Conservation (phyloP, 2,888 invertebrate genomes). For the Nymphalis c-album region DNA sequence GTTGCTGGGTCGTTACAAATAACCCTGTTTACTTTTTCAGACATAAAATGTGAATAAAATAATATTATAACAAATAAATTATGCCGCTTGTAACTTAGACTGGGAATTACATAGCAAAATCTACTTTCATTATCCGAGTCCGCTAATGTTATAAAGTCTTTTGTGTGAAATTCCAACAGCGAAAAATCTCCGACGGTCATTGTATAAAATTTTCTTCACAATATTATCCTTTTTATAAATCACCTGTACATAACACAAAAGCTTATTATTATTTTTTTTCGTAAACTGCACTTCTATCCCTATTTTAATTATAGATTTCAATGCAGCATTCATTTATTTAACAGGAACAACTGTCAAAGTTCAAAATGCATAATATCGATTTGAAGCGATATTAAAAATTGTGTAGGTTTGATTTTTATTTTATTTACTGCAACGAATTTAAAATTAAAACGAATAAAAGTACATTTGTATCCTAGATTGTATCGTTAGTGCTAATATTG, state of each 20-base stretch:
- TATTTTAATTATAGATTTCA: neutral
- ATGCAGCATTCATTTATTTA: no score
- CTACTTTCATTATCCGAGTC: conserved; percentile 57
- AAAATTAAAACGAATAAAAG: no score
- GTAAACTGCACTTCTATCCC: neutral
- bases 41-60: no score
- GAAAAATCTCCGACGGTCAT: conserved; percentile 48
- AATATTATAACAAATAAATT: neutral
- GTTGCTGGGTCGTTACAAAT: no score
- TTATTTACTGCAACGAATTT: no score
- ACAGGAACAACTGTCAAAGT: no score
- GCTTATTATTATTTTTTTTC: conserved; percentile 11
- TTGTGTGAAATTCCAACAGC: conserved; percentile 58
- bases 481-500: no score
- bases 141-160: conserved; percentile 61
- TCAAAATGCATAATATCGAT: no score
- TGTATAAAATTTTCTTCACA: conserved; percentile 19
- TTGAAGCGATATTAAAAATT: no score
- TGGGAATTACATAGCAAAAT: conserved; percentile 55
- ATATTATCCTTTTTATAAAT: conserved; percentile 26
- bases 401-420: no score
- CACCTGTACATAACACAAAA: conserved; percentile 24
- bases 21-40: no score
- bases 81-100: conserved; percentile 37
- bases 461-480: no score